Evolutionary conservation across 2,797 vertebrate species (phyloP).

Genomic region (Malurus splendens): DNA sequence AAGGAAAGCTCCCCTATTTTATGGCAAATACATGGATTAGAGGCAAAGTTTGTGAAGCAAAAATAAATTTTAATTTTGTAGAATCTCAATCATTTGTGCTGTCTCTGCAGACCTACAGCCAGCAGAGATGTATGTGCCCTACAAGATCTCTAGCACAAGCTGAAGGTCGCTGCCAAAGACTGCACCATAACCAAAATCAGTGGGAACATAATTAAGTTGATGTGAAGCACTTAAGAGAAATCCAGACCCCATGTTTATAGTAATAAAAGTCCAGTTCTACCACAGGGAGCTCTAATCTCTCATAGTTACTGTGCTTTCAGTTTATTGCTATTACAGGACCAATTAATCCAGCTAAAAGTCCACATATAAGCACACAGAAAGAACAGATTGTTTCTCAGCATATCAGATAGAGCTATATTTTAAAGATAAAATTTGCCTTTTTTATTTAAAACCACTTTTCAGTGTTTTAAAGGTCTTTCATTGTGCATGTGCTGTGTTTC

Average conservation of each 20-base stretch:
- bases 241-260: not conserved
- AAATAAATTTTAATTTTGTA: not conserved
- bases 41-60: not conserved
- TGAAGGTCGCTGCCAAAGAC: not conserved
- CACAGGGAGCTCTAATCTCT: not conserved
- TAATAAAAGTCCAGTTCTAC: not conserved
- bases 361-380: not conserved
- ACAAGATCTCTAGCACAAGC: not conserved
- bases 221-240: not conserved
- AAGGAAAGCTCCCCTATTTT: not conserved
- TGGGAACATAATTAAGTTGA: not conserved
- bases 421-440: not conserved
- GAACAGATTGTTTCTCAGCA: not conserved
- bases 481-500: not conserved
- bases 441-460: no score
- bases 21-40: not conserved
- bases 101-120: not conserved
- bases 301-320: not conserved
- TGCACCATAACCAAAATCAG: not conserved
- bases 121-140: accelerated
- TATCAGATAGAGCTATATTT: not conserved
- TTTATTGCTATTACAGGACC: not conserved
- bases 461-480: not conserved
- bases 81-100: not conserved
- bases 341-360: not conserved